A percentile compares a stretch with the other conserved stretches of the same genome.
Conservation (phyloP, 2,888 invertebrate species). For the Eupithecia dodoneata region DNA sequence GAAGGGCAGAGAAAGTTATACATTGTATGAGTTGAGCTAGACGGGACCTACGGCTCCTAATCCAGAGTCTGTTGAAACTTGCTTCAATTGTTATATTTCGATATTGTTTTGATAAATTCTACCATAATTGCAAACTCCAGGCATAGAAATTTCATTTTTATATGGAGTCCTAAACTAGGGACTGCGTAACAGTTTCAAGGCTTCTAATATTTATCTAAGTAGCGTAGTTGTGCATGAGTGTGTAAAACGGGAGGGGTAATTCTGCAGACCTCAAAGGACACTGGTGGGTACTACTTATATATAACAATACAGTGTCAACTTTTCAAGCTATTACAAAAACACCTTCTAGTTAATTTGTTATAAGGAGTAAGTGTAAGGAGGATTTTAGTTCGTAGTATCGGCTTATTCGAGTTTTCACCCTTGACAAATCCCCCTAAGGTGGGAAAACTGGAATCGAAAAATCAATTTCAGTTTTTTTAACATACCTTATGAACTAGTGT, state of each 20-base stretch:
- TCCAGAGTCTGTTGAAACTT: not conserved
- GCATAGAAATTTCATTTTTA: not conserved
- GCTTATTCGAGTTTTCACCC: too few relatives aligned
- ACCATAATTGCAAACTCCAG: not conserved
- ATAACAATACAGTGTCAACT: not conserved
- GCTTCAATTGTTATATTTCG: not conserved
- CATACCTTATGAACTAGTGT: not conserved
- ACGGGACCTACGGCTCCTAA: not conserved
- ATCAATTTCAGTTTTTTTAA: too few relatives aligned
- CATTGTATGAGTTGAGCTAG: not conserved
- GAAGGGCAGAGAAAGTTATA: slow-evolving; percentile 27
- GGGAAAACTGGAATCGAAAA: too few relatives aligned
- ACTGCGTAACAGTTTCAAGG: not conserved
- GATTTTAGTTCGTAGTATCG: not conserved
- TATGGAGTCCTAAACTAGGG: not conserved
- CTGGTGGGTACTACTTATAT: not conserved
- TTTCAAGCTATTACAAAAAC: not conserved
- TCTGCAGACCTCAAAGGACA: not conserved
- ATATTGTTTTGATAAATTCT: not conserved
- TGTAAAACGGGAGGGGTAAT: not conserved
- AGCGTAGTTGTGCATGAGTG: not conserved
- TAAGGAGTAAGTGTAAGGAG: not conserved
- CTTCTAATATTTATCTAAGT: not conserved
- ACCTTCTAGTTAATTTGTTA: not conserved
- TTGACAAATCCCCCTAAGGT: too few relatives aligned